These are phyloP conservation scores for Caenorhabditis sinica DNA, from an alignment of 2,888 invertebrate genomes.

Conservation along the genomic window DNA sequence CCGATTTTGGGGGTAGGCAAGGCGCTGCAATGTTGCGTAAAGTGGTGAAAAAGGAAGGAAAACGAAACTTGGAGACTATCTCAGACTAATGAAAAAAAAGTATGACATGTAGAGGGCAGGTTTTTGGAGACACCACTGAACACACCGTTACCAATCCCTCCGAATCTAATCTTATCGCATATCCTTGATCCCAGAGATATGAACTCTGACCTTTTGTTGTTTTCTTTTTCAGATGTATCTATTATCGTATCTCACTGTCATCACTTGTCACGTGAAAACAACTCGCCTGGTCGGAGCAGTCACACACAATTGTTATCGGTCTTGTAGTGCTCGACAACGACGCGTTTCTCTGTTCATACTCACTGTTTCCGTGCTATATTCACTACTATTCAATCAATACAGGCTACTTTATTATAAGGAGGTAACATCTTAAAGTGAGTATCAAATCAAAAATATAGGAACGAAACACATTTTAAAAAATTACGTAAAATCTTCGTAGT, in stretches of 20 bases:
- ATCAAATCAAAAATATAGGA: not conserved
- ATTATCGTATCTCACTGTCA: conserved; percentile 44
- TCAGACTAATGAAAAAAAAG: not conserved
- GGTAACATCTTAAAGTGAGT: conserved; percentile 2
- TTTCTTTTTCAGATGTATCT: conserved; percentile 11
- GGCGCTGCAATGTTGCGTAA: conserved; percentile 62
- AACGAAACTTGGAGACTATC: conserved; percentile 9
- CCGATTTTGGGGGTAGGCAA: conserved; percentile 29
- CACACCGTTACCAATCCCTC: not conserved
- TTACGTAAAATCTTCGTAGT: conserved; percentile 67
- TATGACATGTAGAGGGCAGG: conserved; percentile 35
- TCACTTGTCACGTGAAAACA: conserved; percentile 17
- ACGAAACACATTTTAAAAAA: not conserved
- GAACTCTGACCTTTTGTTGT: conserved; percentile 13
- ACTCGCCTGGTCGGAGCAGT: conserved; percentile 22
- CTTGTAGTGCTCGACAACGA: not conserved
- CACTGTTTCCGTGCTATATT: conserved; percentile 7
- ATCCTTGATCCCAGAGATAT: not conserved
- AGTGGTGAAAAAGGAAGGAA: conserved; percentile 45
- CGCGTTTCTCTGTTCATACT: conserved; percentile 11
- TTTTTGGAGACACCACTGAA: conserved; percentile 27
- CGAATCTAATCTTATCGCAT: conserved; percentile 1
- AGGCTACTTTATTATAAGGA: not conserved
- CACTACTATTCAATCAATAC: not conserved
- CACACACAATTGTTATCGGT: conserved; percentile 43